Evolutionary conservation across 2,888 invertebrate species (phyloP).

Genomic region (Herminia tarsipennalis): DNA sequence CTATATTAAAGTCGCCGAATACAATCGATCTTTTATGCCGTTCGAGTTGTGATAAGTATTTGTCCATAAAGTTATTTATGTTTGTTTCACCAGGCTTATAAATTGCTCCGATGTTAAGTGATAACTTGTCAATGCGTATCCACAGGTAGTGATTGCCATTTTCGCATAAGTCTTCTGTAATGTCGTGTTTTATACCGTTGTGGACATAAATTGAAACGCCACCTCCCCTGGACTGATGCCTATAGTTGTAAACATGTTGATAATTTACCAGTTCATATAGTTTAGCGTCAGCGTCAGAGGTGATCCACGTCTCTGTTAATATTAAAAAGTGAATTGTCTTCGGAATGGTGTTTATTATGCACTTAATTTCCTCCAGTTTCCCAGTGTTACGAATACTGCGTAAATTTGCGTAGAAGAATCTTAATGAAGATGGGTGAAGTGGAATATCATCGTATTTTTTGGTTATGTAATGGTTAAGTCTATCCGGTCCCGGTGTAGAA

Average conservation of each 20-base stretch:
- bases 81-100: constrained; percentile 11
- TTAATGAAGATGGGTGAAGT: constrained; percentile 10
- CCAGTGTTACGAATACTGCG: constrained; percentile 24
- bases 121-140: constrained; percentile 7
- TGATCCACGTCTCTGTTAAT: constrained; percentile 21
- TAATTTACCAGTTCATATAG: constrained; percentile 7
- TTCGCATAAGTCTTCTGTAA: constrained; percentile 9
- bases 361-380: constrained; percentile 29
- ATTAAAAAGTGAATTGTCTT: constrained; percentile 17
- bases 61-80: constrained; percentile 2
- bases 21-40: neutral
- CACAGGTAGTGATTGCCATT: constrained; percentile 12
- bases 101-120: constrained; percentile 12
- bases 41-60: constrained; percentile 6
- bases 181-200: constrained; percentile 9
- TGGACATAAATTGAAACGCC: constrained; percentile 20
- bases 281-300: constrained; percentile 11
- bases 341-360: constrained; percentile 16
- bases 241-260: constrained; percentile 9
- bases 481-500: no score
- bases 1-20: constrained; percentile 1
- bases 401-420: constrained; percentile 24
- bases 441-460: constrained; percentile 23
- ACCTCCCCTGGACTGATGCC: constrained; percentile 8
- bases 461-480: constrained; percentile 10